Evolutionary conservation across 2,888 invertebrate genomes (phyloP).

Genomic region (Rambutsinella grinnellia): DNA sequence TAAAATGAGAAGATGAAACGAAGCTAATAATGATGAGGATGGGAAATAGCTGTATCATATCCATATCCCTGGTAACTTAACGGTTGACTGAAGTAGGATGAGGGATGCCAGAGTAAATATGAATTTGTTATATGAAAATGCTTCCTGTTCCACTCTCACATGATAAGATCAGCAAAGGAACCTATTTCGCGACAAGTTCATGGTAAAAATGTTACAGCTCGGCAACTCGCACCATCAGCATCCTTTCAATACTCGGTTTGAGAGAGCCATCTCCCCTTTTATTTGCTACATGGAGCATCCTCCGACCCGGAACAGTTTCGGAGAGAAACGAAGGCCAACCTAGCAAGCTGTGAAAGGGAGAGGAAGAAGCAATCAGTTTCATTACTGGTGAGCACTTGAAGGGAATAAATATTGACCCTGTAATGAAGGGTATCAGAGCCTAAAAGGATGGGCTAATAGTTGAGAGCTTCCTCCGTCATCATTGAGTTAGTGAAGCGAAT

Average conservation of each 20-base stretch:
- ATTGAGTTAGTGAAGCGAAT: constrained; percentile 40
- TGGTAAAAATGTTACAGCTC: constrained; percentile 20
- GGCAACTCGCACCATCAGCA: too few relatives aligned
- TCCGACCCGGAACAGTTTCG: constrained; percentile 18
- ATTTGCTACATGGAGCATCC: background rate
- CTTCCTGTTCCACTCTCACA: too few relatives aligned
- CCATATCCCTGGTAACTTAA: too few relatives aligned
- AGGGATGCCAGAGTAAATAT: too few relatives aligned
- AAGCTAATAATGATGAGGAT: too few relatives aligned
- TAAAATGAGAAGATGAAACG: too few relatives aligned
- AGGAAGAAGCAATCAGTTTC: constrained; percentile 39
- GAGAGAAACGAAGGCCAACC: constrained; percentile 21
- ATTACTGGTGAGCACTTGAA: constrained; percentile 52
- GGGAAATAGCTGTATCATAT: too few relatives aligned
- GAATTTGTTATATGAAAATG: too few relatives aligned
- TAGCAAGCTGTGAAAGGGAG: constrained; percentile 38
- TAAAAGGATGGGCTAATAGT: constrained; percentile 54
- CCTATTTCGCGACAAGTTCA: constrained; percentile 28
- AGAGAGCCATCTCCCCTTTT: background rate
- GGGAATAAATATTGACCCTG: constrained; percentile 44
- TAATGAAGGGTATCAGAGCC: constrained; percentile 56
- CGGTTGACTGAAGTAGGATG: too few relatives aligned
- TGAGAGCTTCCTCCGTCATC: constrained; percentile 45
- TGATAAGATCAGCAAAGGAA: constrained; percentile 12
- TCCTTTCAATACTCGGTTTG: too few relatives aligned